These are phyloP conservation scores for Eupithecia abbreviata DNA, from an alignment of 2,888 invertebrate species.

Conservation along the genomic window DNA sequence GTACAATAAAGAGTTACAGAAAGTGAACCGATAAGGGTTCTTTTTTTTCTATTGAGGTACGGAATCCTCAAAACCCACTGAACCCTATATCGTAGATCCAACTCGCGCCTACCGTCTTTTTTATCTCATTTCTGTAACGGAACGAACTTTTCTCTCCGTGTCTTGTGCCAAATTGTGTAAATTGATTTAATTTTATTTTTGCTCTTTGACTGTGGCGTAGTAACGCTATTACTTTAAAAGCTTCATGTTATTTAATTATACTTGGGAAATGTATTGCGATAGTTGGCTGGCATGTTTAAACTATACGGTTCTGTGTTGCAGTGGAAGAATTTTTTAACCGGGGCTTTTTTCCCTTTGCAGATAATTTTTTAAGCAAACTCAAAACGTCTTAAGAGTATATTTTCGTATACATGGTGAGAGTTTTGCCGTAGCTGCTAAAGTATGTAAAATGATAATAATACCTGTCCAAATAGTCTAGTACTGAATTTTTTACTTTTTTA, in stretches of 20 bases:
- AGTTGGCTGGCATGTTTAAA: constrained; percentile 4
- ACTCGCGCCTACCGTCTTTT: constrained; percentile 32
- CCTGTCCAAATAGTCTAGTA: not conserved
- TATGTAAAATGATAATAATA: not conserved
- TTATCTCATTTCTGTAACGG: constrained; percentile 49
- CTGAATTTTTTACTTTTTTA: not conserved
- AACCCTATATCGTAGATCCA: constrained; percentile 1
- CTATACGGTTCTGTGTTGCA: not conserved
- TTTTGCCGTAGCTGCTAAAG: not conserved
- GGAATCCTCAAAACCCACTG: not conserved
- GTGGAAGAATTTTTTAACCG: not conserved
- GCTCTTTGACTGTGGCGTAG: constrained; percentile 42
- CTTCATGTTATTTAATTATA: constrained; percentile 33
- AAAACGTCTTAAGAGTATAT: not conserved
- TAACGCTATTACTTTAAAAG: constrained; percentile 36
- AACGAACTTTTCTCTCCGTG: constrained; percentile 28
- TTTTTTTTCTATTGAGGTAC: not conserved
- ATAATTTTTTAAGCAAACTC: not conserved
- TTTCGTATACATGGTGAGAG: not conserved
- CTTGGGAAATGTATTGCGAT: constrained; percentile 15
- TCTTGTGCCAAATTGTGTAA: constrained; percentile 47
- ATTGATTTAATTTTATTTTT: constrained; percentile 46
- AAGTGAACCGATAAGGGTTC: not conserved
- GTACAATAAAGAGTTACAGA: too few relatives aligned
- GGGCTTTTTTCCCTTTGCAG: not conserved